Conservation (phyloP, 2,797 vertebrate genomes). For the Rhinatrema bivittatum region DNA sequence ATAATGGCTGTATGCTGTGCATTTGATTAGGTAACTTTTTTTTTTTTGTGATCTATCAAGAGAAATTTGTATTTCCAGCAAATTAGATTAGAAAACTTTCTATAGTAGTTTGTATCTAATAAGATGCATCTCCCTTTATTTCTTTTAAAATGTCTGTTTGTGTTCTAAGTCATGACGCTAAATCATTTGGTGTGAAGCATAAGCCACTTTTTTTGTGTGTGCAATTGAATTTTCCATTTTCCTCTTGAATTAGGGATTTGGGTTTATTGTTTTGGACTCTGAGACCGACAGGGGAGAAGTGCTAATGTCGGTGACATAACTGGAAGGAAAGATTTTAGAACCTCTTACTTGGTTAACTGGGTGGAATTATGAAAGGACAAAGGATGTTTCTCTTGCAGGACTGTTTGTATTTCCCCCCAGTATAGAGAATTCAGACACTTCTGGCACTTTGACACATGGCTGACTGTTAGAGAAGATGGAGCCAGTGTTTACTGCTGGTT, state of each 20-base stretch:
- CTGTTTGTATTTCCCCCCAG: slow-evolving; percentile 4
- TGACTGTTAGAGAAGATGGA: slow-evolving; percentile 43
- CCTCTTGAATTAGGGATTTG: slow-evolving; percentile 25
- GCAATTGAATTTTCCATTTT: slow-evolving; percentile 34
- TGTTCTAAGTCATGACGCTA: slow-evolving; percentile 21
- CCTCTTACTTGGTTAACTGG: slow-evolving; percentile 24
- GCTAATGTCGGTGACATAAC: slow-evolving; percentile 46
- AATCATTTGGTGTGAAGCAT: slow-evolving; percentile 22
- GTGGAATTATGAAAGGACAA: slow-evolving; percentile 37
- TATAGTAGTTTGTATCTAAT: too few species aligned
- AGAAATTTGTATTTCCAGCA: too few species aligned
- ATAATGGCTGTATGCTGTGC: too few species aligned
- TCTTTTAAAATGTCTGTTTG: too few species aligned
- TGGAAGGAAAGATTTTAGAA: slow-evolving; percentile 46
- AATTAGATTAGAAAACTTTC: too few species aligned
- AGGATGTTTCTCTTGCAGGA: slow-evolving; percentile 4
- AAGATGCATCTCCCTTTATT: too few species aligned
- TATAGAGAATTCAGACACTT: slow-evolving; percentile 26
- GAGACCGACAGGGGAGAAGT: slow-evolving; percentile 32
- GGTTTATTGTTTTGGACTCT: slow-evolving; percentile 36
- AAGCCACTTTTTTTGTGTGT: slow-evolving; percentile 36
- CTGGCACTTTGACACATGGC: slow-evolving; percentile 36
- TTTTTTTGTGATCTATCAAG: too few species aligned
- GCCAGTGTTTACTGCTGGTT: slow-evolving; percentile 60
- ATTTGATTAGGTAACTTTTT: too few species aligned